Conservation (phyloP, 2,888 invertebrate species). For the Oligia fasciuncula region DNA sequence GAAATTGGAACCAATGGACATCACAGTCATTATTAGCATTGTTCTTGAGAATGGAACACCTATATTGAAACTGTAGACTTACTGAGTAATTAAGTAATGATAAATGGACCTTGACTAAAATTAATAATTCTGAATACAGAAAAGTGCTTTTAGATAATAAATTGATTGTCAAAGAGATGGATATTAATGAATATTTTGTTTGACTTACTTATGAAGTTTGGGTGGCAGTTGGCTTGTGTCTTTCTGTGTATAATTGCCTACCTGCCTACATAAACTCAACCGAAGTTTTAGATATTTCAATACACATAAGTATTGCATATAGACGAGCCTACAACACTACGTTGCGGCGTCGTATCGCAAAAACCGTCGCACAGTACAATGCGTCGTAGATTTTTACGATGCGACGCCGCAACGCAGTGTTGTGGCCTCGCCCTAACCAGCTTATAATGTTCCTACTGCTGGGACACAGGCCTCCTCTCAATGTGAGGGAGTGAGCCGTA, state of each 20-base stretch:
- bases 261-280: background rate
- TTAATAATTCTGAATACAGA: constrained; percentile 40
- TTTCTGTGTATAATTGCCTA: background rate
- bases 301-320: background rate
- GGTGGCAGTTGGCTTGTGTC: background rate
- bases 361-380: no score
- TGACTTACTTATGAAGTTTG: constrained; percentile 16
- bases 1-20: constrained; percentile 18
- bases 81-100: constrained; percentile 43
- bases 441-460: no score
- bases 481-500: no score
- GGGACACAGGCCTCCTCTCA: no score
- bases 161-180: constrained; percentile 50
- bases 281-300: background rate
- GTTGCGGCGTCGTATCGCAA: no score
- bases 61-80: constrained; percentile 22
- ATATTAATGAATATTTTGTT: constrained; percentile 53
- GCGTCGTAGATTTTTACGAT: no score
- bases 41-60: constrained; percentile 15
- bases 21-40: constrained; percentile 37
- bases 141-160: constrained; percentile 48
- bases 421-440: no score
- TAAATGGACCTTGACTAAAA: constrained; percentile 38
- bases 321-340: no score
- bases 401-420: no score